A percentile compares a stretch with the other conserved stretches of the same genome.
phyloP scores from a whole-genome alignment of 2,113 vertebrate genomes.

The Corythaixoides concolor region DNA sequence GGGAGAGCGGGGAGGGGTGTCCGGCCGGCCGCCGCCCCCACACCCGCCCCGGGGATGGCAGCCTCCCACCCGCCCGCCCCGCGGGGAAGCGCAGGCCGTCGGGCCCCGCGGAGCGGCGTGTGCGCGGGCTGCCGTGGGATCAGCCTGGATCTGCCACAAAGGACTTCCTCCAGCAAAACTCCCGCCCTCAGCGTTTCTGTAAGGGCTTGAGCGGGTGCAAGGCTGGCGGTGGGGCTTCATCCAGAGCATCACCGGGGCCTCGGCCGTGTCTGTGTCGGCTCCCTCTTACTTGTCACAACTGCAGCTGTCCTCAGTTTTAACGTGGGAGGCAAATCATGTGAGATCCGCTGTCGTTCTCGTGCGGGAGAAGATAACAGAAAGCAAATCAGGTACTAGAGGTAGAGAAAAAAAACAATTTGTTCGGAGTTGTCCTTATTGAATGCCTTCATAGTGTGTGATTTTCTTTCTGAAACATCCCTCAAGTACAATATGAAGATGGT shows the following conservation, averaged over 20 bases:
- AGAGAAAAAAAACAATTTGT: not conserved
- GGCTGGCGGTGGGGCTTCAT: not conserved
- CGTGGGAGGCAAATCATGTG: not conserved
- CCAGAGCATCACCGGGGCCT: not conserved
- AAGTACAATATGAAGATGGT: not conserved
- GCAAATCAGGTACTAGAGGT: not conserved
- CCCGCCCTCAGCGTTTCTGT: not conserved
- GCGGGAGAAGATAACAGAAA: not conserved
- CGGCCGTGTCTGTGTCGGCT: fast-evolving
- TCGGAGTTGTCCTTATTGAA: not conserved
- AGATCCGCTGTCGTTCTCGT: not conserved
- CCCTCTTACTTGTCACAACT: not conserved
- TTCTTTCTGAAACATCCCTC: not conserved
- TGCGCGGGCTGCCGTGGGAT: fast-evolving
- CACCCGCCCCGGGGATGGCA: too few species aligned
- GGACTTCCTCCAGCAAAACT: not conserved
- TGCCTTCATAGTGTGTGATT: not conserved
- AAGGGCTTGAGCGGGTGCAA: too few species aligned
- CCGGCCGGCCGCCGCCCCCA: too few species aligned
- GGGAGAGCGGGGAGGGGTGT: too few species aligned
- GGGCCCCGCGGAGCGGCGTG: fast-evolving
- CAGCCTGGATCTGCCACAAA: not conserved
- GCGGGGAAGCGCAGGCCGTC: fast-evolving
- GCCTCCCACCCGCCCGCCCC: not conserved
- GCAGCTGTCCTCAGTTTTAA: too few species aligned